phyloP scores from a whole-genome alignment of 2,797 vertebrate genomes.

The Bufotes viridis region DNA sequence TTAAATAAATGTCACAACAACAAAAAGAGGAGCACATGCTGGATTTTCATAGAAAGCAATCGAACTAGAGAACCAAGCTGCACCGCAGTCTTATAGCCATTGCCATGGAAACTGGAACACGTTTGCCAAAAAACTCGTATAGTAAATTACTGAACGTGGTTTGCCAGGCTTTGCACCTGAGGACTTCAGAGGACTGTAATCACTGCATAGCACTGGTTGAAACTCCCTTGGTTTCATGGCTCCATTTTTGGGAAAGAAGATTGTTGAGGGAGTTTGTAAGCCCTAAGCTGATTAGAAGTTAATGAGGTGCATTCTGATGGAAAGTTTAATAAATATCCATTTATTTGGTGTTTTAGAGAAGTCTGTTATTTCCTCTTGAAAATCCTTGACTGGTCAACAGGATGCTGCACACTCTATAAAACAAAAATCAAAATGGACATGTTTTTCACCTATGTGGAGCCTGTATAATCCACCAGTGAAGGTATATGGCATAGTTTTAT shows the following conservation, averaged over 20 bases:
- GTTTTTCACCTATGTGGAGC: neutral
- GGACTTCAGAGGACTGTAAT: conserved; percentile 47
- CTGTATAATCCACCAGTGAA: neutral
- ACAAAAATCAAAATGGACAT: neutral
- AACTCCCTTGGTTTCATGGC: conserved; percentile 43
- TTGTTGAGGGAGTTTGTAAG: conserved; percentile 57
- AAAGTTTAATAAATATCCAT: conserved; percentile 54
- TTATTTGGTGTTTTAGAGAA: conserved; percentile 55
- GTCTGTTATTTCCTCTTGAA: conserved; percentile 53
- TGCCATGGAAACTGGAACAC: conserved; percentile 40
- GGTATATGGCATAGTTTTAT: neutral
- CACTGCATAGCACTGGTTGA: conserved; percentile 5
- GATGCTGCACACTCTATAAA: conserved; percentile 44
- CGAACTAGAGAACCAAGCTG: neutral
- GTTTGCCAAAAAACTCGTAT: conserved; percentile 37
- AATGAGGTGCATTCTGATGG: conserved; percentile 58
- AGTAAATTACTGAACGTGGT: conserved; percentile 32
- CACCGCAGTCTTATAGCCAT: neutral
- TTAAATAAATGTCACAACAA: neutral
- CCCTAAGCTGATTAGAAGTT: conserved; percentile 59
- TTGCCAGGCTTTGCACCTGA: conserved; percentile 48
- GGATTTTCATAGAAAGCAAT: neutral
- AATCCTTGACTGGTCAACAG: conserved; percentile 36
- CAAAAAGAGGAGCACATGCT: neutral
- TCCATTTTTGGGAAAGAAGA: conserved; percentile 49